These are phyloP conservation scores for Cathartes aura DNA, from an alignment of 2,113 vertebrate species.

Conservation along the genomic window DNA sequence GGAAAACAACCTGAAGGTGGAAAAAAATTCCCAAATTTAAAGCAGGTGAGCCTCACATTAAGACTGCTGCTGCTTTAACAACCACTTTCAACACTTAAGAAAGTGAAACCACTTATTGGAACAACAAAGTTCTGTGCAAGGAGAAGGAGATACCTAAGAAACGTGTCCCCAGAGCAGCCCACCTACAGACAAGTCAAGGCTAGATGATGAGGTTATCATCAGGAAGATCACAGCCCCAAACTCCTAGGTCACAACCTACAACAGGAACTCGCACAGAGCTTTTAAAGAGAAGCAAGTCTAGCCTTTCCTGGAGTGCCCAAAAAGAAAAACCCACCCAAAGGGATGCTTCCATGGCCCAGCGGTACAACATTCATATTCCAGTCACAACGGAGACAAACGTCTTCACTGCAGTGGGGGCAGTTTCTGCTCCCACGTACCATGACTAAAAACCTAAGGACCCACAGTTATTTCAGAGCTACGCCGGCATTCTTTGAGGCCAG, in stretches of 20 bases:
- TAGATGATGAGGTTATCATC: background rate
- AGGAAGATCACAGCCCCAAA: background rate
- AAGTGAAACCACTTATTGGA: background rate
- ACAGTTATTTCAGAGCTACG: background rate
- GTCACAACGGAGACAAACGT: background rate
- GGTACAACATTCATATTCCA: background rate
- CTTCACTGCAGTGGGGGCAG: background rate
- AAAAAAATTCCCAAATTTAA: background rate
- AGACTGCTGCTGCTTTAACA: background rate
- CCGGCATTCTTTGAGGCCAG: background rate
- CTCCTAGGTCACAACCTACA: background rate
- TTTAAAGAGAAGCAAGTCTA: background rate
- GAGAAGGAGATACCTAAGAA: background rate
- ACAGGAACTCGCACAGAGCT: background rate
- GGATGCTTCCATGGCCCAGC: background rate
- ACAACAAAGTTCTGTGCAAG: background rate
- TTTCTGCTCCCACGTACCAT: background rate
- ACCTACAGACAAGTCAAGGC: background rate
- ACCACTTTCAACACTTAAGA: background rate
- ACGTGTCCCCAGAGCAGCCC: background rate
- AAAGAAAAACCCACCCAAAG: background rate
- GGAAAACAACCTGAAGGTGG: background rate
- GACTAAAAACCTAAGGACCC: background rate
- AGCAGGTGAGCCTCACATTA: background rate
- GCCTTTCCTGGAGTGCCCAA: background rate